phyloP scores from a whole-genome alignment of 2,888 invertebrate genomes.

The Teleiodes luculella region DNA sequence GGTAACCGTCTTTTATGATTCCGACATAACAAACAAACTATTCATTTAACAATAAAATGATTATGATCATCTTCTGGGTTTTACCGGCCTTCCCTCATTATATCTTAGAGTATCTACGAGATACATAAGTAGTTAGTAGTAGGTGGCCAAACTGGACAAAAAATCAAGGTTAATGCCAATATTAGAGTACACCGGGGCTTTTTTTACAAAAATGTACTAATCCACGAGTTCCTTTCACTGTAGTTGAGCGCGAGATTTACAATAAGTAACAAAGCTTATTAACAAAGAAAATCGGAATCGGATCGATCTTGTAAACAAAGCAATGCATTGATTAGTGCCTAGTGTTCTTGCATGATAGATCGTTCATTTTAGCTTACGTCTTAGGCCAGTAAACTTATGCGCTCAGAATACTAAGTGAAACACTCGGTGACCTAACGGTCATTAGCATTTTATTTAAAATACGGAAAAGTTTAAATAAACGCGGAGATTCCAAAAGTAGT shows the following conservation, averaged over 20 bases:
- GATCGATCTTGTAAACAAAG: slow-evolving; percentile 31
- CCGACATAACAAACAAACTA: no score
- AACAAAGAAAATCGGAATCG: slow-evolving; percentile 40
- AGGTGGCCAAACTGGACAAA: slow-evolving; percentile 28
- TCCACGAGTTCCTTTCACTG: slow-evolving; percentile 48
- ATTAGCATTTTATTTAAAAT: background rate
- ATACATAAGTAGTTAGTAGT: background rate
- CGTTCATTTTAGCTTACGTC: slow-evolving; percentile 46
- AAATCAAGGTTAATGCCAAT: slow-evolving; percentile 51
- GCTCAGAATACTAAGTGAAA: slow-evolving; percentile 21
- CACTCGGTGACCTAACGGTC: slow-evolving; percentile 20
- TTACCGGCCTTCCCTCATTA: background rate
- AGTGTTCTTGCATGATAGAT: slow-evolving; percentile 47
- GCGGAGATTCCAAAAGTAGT: slow-evolving; percentile 1
- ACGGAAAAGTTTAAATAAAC: slow-evolving; percentile 3
- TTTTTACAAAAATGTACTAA: slow-evolving; percentile 33
- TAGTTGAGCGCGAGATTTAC: slow-evolving; percentile 29
- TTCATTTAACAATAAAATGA: background rate
- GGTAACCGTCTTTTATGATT: no score
- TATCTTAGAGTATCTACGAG: background rate
- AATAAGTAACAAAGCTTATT: no score
- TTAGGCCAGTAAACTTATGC: slow-evolving; percentile 36
- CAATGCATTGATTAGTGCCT: slow-evolving; percentile 42
- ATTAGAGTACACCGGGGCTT: slow-evolving; percentile 35
- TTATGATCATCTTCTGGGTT: background rate